Evolutionary conservation across 2,888 invertebrate species (phyloP), one percentile per base, ranked within the genome.

Genomic region (Hirtodrosophila duncani): DNA sequence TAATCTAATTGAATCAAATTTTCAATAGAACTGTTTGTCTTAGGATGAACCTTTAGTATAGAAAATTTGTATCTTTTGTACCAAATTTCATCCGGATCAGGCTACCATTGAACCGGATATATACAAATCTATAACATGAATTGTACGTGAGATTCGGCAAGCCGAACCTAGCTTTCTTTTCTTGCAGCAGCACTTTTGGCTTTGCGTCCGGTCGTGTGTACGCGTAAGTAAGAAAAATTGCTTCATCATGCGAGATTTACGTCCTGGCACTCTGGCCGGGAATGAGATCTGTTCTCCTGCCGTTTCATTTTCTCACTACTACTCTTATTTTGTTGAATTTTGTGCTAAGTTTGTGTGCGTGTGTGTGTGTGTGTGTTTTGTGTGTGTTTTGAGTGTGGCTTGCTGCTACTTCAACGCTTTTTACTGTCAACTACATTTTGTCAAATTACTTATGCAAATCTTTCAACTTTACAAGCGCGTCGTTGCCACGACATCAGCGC

Each of bases 391-490:
- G 23, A 46, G 60, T 46, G 49, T 46, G 52, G 51, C 63, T 71
- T 53, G 52, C 51, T 52, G 61, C 59, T 42, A 56, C 63, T 63
- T 53, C 42, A 63, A 57, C 53, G 65, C 78, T 67, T 77, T 78
- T 70, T 78, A 62, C 81, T 77, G 77, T 77, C 77, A 77, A 78
- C 81, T 81, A 81, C 81, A 79, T 81, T 78, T 75, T 78, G 81
- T 78, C 78, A 79, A 81, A 82, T 80, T 82, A 78, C 71, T 81
- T 82, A 81, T 81, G 81, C 83, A 81, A 82, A 81, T 81, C 75
- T 78, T 74, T 81, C 68, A 72, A 71, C 70, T 77, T 72, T 67
- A 80, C 75, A 72, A 65, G 63, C 77, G 72, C 67, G 58, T 67
- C 58, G 67, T 68, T 77, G 75, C 65, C 69, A 78, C 55, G 60